phyloP scores from a whole-genome alignment of 1,140 invertebrate species.

The Pygmarrhopalites habei region DNA sequence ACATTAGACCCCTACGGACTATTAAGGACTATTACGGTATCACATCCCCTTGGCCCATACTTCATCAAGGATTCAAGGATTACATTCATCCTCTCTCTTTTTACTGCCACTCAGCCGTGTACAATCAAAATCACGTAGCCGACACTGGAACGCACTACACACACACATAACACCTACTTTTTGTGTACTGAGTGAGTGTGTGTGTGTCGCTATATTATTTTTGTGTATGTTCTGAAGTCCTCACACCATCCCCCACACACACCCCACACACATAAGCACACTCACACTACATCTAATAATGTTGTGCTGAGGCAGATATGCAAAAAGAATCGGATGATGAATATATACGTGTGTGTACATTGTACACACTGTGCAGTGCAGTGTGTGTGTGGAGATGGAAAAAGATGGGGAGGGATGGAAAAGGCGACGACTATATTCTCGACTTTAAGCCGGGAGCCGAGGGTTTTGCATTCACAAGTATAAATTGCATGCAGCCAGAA shows the following conservation, averaged over 20 bases:
- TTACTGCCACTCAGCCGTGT: slow-evolving; percentile 30
- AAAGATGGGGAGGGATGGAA: no score
- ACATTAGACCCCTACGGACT: no score
- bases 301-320: no score
- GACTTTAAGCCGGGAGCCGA: neutral
- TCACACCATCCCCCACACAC: no score
- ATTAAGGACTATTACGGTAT: no score
- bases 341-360: no score
- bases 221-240: no score
- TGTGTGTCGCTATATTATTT: no score
- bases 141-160: neutral
- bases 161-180: neutral
- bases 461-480: neutral
- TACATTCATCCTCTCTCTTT: slow-evolving; percentile 31
- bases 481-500: neutral
- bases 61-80: slow-evolving; percentile 36
- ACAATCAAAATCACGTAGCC: slow-evolving; percentile 22
- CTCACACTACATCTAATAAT: no score
- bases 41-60: slow-evolving; percentile 26
- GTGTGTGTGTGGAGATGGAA: neutral
- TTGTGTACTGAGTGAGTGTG: no score
- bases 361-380: no score
- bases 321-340: neutral
- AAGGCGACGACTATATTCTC: neutral
- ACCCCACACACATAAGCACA: no score